Conservation (phyloP, 2,113 vertebrate genomes). For the Ophthalmotilapia sp. region DNA sequence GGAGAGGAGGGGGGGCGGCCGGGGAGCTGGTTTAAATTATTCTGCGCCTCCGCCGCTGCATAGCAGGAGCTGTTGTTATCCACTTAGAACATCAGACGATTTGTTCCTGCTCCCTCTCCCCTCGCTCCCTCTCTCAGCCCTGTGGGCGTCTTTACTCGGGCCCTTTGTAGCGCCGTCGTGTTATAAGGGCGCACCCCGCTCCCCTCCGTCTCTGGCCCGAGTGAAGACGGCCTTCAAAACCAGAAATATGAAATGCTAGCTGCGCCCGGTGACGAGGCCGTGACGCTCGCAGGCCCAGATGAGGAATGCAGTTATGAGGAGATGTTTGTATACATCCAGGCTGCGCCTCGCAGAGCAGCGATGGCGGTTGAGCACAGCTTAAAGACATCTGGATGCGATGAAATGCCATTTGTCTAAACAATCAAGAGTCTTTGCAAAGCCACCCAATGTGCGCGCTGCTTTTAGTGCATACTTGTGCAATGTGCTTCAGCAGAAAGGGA, state of each 20-base stretch:
- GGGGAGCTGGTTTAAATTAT: conserved; percentile 72
- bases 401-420: conserved; percentile 79
- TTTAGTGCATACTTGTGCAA: conserved; percentile 66
- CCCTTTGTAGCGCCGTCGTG: conserved; percentile 17
- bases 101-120: conserved; percentile 50
- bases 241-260: conserved; percentile 17
- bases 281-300: conserved; percentile 63
- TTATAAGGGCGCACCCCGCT: neutral
- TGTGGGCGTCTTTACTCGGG: conserved; percentile 39
- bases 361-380: conserved; percentile 69
- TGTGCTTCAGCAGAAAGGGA: conserved; percentile 53
- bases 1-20: neutral
- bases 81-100: conserved; percentile 68
- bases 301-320: conserved; percentile 73
- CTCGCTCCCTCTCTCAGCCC: conserved; percentile 30
- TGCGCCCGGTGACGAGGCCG: conserved; percentile 11
- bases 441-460: conserved; percentile 70
- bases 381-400: conserved; percentile 80
- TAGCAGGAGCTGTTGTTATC: conserved; percentile 74
- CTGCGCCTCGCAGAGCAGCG: conserved; percentile 61
- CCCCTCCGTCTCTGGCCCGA: neutral
- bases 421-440: conserved; percentile 69
- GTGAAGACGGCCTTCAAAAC: neutral
- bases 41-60: conserved; percentile 62
- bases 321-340: conserved; percentile 77